A percentile compares a stretch with the other conserved stretches of the same genome.
phyloP scores from a whole-genome alignment of 2,888 invertebrate species.

The Luperina nickerlii region DNA sequence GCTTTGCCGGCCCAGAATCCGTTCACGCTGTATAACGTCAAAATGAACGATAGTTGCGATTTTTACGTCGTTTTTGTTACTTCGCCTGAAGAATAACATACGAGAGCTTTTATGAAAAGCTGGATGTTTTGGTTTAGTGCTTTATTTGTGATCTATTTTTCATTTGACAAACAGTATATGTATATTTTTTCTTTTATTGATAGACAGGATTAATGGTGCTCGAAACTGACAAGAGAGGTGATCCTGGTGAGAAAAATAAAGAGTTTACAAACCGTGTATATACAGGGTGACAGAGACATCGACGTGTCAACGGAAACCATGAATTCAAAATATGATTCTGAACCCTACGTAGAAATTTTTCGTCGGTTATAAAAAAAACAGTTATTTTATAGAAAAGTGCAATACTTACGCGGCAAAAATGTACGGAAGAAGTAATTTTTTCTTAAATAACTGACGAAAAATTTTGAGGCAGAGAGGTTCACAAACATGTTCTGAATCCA shows the following conservation, averaged over 20 bases:
- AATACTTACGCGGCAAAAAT: too few species aligned
- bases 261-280: neutral
- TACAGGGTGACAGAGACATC: neutral
- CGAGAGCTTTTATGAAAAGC: conserved; percentile 30
- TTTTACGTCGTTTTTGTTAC: conserved; percentile 47
- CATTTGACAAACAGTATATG: neutral
- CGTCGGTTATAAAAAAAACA: too few species aligned
- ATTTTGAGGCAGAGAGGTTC: too few species aligned
- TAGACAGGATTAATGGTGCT: neutral
- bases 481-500: too few species aligned
- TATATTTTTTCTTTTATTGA: neutral
- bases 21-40: conserved; percentile 20
- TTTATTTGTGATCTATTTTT: conserved; percentile 9
- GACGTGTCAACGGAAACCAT: too few species aligned
- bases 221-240: neutral
- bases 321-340: neutral
- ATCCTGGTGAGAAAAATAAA: neutral
- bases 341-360: neutral
- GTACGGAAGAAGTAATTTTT: too few species aligned
- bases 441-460: too few species aligned
- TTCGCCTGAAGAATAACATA: conserved; percentile 32
- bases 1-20: conserved; percentile 30
- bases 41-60: conserved; percentile 40
- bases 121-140: conserved; percentile 5
- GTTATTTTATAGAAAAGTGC: too few species aligned